A percentile compares a stretch with the other conserved stretches of the same genome.
Conservation (phyloP, 92 coral and sea anemone species). For the Pocillopora meandrina region DNA sequence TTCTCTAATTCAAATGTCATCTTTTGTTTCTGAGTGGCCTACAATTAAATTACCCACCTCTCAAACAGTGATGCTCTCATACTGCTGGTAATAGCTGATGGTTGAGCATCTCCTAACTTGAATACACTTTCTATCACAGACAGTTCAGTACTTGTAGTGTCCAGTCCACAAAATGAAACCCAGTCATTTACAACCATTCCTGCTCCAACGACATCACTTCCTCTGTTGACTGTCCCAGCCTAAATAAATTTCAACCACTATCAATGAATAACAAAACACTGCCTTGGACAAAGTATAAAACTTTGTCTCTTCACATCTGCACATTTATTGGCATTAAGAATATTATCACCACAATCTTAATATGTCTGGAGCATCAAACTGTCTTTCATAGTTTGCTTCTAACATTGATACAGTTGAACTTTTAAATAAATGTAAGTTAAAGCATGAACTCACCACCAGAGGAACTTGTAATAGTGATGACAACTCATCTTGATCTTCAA, state of each 20-base stretch:
- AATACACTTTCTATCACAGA: conserved; percentile 98
- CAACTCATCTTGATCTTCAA: conserved; percentile 97
- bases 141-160: conserved; percentile 95
- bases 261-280: background rate
- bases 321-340: too few relatives aligned
- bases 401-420: too few relatives aligned
- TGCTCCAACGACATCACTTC: conserved; percentile 98
- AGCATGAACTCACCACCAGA: conserved; percentile 68
- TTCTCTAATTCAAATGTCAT: background rate
- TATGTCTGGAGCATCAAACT: too few relatives aligned
- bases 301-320: too few relatives aligned
- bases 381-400: too few relatives aligned
- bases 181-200: conserved; percentile 99
- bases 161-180: conserved; percentile 98
- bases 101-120: conserved; percentile 94
- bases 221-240: conserved; percentile 99
- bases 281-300: background rate
- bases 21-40: background rate
- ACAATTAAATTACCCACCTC: conserved; percentile 51
- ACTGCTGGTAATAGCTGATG: conserved; percentile 84
- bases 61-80: conserved; percentile 96
- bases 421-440: background rate
- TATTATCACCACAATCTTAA: too few relatives aligned
- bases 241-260: conserved; percentile 3
- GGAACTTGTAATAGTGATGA: conserved; percentile 96